phyloP scores from a whole-genome alignment of 2,113 vertebrate species.

The Oncorhynchus mykiss region DNA sequence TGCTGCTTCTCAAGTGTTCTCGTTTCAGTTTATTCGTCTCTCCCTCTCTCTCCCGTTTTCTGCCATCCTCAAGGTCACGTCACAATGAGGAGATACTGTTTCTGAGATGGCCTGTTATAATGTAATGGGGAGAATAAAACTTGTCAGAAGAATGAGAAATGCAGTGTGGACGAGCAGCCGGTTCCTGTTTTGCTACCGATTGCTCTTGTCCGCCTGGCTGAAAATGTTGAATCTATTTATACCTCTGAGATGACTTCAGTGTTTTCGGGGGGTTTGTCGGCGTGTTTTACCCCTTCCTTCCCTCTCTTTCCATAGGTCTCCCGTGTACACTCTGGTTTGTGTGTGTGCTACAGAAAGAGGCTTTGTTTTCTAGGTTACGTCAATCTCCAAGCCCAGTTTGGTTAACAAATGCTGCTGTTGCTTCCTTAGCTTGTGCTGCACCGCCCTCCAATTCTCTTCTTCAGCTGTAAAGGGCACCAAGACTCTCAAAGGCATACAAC shows the following conservation, averaged over 20 bases:
- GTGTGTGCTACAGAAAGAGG: slow-evolving; percentile 6
- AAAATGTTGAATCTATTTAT: slow-evolving; percentile 25
- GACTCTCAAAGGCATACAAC: no score
- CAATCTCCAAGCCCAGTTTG: slow-evolving; percentile 24
- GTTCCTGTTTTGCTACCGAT: slow-evolving; percentile 22
- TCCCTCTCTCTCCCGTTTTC: background rate
- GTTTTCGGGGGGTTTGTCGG: slow-evolving; percentile 27
- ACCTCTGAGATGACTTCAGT: slow-evolving; percentile 19
- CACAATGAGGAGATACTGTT: slow-evolving; percentile 18
- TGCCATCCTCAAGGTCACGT: slow-evolving; percentile 7
- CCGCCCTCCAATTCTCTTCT: background rate
- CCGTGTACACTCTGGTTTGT: slow-evolving; percentile 7
- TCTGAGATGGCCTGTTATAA: slow-evolving; percentile 1
- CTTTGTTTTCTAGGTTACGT: slow-evolving; percentile 39
- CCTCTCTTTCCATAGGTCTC: background rate
- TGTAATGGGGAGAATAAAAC: slow-evolving; percentile 25
- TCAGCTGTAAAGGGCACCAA: no score
- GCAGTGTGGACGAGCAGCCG: slow-evolving; percentile 12
- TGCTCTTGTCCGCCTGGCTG: slow-evolving; percentile 12
- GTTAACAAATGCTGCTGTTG: background rate
- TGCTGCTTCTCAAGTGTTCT: background rate
- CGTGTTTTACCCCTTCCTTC: slow-evolving; percentile 9
- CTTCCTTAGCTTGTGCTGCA: background rate
- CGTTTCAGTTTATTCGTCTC: background rate
- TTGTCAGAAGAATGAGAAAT: slow-evolving; percentile 25